These are phyloP conservation scores for Cavia porcellus DNA, from an alignment of 2,113 vertebrate species.

Conservation along the genomic window DNA sequence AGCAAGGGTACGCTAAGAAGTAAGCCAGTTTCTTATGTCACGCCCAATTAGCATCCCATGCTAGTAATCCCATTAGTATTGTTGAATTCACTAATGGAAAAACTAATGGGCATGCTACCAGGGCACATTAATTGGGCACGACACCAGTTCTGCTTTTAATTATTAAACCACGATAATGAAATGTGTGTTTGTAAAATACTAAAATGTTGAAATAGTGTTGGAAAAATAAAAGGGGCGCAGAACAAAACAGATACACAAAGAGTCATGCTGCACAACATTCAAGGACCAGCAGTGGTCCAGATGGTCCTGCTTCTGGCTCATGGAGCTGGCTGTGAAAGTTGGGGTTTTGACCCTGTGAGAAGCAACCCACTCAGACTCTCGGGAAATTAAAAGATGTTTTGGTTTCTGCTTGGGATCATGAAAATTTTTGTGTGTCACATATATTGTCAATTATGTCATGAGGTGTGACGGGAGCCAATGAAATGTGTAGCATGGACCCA, in stretches of 20 bases:
- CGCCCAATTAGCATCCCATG: constrained; percentile 99
- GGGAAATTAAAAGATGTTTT: constrained; percentile 60
- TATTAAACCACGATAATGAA: constrained; percentile 98
- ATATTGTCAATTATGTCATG: constrained; percentile 13
- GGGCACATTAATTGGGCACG: constrained; percentile 99
- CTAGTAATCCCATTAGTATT: constrained; percentile 99
- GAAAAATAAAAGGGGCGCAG: constrained; percentile 87
- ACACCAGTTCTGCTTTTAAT: constrained; percentile 99
- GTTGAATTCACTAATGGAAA: constrained; percentile 99
- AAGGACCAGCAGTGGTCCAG: background rate
- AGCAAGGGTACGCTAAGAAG: constrained; percentile 95
- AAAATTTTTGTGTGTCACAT: constrained; percentile 1
- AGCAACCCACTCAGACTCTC: constrained; percentile 19
- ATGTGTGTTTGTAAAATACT: constrained; percentile 95
- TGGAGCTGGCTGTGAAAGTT: background rate
- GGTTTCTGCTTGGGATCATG: background rate
- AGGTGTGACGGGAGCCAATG: constrained; percentile 41
- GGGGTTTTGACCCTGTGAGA: constrained; percentile 27
- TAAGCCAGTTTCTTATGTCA: constrained; percentile 99
- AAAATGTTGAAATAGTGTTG: constrained; percentile 90
- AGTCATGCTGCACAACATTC: constrained; percentile 52
- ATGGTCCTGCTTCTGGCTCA: constrained; percentile 28
- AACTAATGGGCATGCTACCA: constrained; percentile 99
- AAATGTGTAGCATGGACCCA: constrained; percentile 22
- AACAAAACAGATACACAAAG: constrained; percentile 61